A percentile compares a stretch with the other conserved stretches of the same genome.
phyloP scores from a whole-genome alignment of 2,888 invertebrate genomes.

The Pediacus dermestoides region DNA sequence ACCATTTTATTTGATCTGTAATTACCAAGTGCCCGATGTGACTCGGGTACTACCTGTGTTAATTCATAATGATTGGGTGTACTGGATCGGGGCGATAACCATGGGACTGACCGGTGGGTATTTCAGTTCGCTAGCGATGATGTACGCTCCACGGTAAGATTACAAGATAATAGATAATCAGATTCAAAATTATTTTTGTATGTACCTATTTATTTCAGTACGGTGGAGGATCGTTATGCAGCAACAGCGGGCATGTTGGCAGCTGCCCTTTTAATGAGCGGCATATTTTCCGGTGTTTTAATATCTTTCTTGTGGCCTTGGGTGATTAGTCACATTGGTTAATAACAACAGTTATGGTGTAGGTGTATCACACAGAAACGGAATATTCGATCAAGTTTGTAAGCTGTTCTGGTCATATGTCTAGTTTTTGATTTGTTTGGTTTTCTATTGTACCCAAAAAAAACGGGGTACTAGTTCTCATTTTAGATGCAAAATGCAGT shows the following conservation, averaged over 20 bases:
- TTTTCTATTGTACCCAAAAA: too few relatives aligned
- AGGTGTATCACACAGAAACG: constrained; percentile 47
- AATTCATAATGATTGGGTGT: constrained; percentile 76
- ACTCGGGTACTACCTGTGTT: constrained; percentile 68
- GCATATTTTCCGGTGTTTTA: constrained; percentile 79
- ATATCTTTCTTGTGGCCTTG: constrained; percentile 69
- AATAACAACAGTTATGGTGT: constrained; percentile 51
- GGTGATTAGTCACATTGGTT: constrained; percentile 52
- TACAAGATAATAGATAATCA: too few relatives aligned
- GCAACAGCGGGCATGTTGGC: constrained; percentile 94
- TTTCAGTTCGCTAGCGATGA: constrained; percentile 87
- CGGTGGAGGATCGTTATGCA: constrained; percentile 77
- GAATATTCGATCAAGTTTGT: constrained; percentile 40
- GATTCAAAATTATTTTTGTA: constrained; percentile 5
- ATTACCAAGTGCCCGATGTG: constrained; percentile 65
- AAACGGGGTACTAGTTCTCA: too few relatives aligned
- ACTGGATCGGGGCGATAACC: constrained; percentile 68
- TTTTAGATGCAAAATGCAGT: too few relatives aligned
- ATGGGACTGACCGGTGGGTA: constrained; percentile 91
- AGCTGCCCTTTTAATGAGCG: constrained; percentile 86
- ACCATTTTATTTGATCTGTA: constrained; percentile 88
- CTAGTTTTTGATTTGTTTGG: too few relatives aligned
- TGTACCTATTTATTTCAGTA: constrained; percentile 56
- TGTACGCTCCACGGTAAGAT: constrained; percentile 87
- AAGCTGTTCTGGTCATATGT: constrained; percentile 35